These are phyloP conservation scores for Euleptes europaea DNA, from an alignment of 2,113 vertebrate genomes.

Conservation along the genomic window DNA sequence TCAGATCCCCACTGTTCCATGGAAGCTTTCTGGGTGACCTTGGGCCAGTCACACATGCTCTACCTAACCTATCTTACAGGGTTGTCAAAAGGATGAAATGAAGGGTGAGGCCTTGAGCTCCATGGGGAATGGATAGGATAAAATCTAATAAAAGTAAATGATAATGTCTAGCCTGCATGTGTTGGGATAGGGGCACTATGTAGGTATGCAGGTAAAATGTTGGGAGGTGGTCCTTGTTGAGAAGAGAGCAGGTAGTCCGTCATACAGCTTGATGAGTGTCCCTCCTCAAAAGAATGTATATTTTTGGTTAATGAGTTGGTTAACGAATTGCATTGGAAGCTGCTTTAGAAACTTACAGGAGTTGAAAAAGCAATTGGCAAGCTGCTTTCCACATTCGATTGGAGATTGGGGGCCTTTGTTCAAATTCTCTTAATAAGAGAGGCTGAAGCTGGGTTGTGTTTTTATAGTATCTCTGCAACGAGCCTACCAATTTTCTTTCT, in stretches of 20 bases:
- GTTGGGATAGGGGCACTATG: background rate
- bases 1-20: too few species aligned
- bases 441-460: background rate
- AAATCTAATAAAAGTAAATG: too few species aligned
- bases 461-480: background rate
- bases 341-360: background rate
- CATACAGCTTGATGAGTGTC: background rate
- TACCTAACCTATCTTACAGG: too few species aligned
- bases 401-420: background rate
- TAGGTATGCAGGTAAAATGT: background rate
- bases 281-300: background rate
- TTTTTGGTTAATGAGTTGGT: background rate
- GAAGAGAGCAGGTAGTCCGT: too few species aligned
- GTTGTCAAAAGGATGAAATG: too few species aligned
- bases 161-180: background rate
- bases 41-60: too few species aligned
- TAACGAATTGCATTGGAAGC: background rate
- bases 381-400: background rate
- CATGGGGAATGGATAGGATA: too few species aligned
- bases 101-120: too few species aligned
- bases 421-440: background rate
- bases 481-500: background rate
- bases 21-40: too few species aligned
- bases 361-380: background rate
- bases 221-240: background rate